Percentiles rank a stretch among this genome's conserved stretches.
Conservation (phyloP, 2,797 vertebrate species). For the Notamacropus eugenii region DNA sequence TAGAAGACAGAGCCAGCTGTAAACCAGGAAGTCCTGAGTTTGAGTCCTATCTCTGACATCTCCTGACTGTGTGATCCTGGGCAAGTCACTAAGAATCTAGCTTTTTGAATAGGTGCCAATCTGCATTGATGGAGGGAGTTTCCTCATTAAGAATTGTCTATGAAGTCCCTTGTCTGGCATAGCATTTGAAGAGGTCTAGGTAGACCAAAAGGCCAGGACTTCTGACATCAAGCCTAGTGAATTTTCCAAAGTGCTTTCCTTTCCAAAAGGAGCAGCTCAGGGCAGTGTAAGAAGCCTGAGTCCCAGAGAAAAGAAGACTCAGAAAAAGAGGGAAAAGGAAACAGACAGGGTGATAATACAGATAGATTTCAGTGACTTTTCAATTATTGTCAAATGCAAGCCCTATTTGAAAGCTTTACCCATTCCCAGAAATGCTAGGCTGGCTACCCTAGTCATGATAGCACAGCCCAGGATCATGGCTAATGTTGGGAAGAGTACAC, state of each 20-base stretch:
- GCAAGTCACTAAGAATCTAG: not conserved
- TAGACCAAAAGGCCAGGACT: not conserved
- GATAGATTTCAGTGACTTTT: not conserved
- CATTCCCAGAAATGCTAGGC: not conserved
- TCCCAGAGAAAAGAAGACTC: not conserved
- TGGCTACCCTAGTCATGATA: not conserved
- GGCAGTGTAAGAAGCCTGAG: not conserved
- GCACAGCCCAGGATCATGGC: not conserved
- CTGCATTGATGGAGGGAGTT: not conserved
- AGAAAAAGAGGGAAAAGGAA: not conserved
- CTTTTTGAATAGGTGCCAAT: not conserved
- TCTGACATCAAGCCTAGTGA: not conserved
- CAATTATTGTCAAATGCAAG: not conserved
- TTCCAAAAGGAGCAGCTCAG: not conserved
- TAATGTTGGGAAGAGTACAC: not conserved
- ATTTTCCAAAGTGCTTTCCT: not conserved
- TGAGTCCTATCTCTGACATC: not conserved
- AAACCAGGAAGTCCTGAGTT: not conserved
- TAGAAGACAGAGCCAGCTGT: not conserved
- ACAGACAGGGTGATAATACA: not conserved
- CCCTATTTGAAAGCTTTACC: not conserved
- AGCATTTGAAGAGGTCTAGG: not conserved
- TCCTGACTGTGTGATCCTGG: not conserved
- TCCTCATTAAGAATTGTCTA: not conserved
- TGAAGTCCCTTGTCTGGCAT: not conserved